Evolutionary conservation across 1,140 invertebrate species (phyloP), one percentile per base, ranked within the genome.

Genomic region (Geopemphigus sp.): DNA sequence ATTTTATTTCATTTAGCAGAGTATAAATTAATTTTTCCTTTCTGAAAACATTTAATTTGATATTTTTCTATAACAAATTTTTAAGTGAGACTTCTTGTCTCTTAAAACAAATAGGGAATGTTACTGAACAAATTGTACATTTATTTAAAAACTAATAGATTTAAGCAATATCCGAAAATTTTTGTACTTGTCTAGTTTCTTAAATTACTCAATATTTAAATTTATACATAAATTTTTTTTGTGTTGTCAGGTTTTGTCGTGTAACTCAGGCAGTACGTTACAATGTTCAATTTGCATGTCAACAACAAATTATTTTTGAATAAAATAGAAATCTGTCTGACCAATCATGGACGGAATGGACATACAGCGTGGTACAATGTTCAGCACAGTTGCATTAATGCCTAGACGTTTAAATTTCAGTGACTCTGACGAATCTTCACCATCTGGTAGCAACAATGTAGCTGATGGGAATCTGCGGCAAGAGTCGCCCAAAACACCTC

Each of bases 381-480:
- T 24, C 1, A 47, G 19, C 10, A 26, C 53, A 76, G 32, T 59
- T 24, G 17, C 73, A 19, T 76, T 76, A 8, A 32, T 76, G 22
- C 73, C 73, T 45, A 59, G 73, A 61, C 73, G 73, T 59, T 76
- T 76, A 17, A 76, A 59, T 59, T 76, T 76, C 22, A 76, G 15
- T 47, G 73, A 76, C 15, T 61, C 73, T 61, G 54, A 76, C 59
- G 73, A 76, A 32, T 73, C 70, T 32, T n/a, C 26, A 17, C 22
- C 73, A n/a, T 12, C 32, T 57, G 24, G 57, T n/a, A 45, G 1
- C 32, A 8, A 39, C 32, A 3, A 39, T 39, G 32, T 39, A 39
- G 32, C 8, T 39, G 32, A 4, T 3, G 8, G 32, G 3, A 39
- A 8, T 12, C 5, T 19, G 11, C 73, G 8, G 8, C 32, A 57